Evolutionary conservation across 2,888 invertebrate species (phyloP).

Genomic region (Dicyrtoma fusca): DNA sequence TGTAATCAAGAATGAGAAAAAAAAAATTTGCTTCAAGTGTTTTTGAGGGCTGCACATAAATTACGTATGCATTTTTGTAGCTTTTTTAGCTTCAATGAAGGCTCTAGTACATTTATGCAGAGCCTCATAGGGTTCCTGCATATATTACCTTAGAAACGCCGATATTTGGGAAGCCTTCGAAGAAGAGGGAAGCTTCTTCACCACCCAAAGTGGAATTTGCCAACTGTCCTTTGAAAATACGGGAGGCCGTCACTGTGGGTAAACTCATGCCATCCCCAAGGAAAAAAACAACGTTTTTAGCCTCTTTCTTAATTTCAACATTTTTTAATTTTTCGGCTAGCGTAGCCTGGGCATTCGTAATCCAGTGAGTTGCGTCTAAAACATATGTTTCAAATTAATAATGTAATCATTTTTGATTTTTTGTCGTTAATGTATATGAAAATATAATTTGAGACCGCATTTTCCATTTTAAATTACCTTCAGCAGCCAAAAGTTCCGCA

Average conservation of each 20-base stretch:
- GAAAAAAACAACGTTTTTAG: constrained; percentile 50
- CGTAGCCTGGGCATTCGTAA: constrained; percentile 30
- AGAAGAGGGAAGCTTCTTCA: constrained; percentile 44
- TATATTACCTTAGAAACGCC: constrained; percentile 57
- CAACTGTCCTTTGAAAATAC: constrained; percentile 60
- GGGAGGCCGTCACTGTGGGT: constrained; percentile 58
- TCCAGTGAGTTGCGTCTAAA: constrained; percentile 47
- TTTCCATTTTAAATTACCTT: no score
- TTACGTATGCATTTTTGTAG: constrained; percentile 53
- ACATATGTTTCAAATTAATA: no score
- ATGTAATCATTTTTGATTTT: no score
- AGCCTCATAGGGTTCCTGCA: no score
- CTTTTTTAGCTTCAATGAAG: background rate
- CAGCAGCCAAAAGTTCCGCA: no score
- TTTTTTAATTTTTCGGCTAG: constrained; percentile 32
- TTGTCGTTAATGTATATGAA: no score
- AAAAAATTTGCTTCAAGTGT: background rate
- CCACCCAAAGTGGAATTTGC: constrained; percentile 59
- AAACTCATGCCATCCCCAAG: constrained; percentile 50
- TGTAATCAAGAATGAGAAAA: no score
- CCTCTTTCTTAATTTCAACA: constrained; percentile 35
- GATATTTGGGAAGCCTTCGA: constrained; percentile 43
- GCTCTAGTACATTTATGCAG: no score
- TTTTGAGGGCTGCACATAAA: background rate
- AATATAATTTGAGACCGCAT: no score